Evolutionary conservation across 2,888 invertebrate genomes (phyloP), one percentile per base, ranked within the genome.

Genomic region (Eurytoma californica): DNA sequence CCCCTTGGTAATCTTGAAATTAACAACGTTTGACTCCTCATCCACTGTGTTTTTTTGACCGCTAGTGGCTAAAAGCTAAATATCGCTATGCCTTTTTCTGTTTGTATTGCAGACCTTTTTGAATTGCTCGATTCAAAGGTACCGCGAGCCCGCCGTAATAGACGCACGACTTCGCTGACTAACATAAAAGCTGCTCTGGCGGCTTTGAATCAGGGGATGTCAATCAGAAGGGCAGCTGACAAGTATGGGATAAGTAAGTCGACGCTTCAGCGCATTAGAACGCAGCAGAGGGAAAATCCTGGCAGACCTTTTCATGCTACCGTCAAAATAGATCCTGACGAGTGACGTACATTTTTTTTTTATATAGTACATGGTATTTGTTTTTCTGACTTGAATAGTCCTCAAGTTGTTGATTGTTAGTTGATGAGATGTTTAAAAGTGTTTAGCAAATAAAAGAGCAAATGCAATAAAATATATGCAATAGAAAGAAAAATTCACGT

Each of bases 121-220:
- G 2, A 47, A 63, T 47, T 63, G 47, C 39, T 47, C 39, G n/a
- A 39, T 47, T 1, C 39, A 12, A 18, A 63, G 18, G 39, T 0
- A 13, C 18, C 18, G 61, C 61, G 28, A 30, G 47, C 24, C 2
- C 61, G 67, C 1, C 68, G 77, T 0, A 39, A 68, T 70, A 81
- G 67, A 82, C 78, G 67, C 60, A 72, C 60, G 13, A 20, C 79
- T 63, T 20, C 82, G 72, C 75, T 72, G 73, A 66, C 77, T 30
- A 79, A 67, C 3, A 70, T 87, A 60, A 78, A 49, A 30, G 80
- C 58, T 7, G 88, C 88, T 0, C 80, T 88, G 77, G 83, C 86
- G 4, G 87, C 87, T 0, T 84, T 88, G 24, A 81, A 81, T 28
- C 82, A 82, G 7, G 88, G 88, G 16, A 83, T 88, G 84, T 87